These are phyloP conservation scores for Cylindroiulus punctatus DNA, from an alignment of 2,888 invertebrate genomes.

Conservation along the genomic window DNA sequence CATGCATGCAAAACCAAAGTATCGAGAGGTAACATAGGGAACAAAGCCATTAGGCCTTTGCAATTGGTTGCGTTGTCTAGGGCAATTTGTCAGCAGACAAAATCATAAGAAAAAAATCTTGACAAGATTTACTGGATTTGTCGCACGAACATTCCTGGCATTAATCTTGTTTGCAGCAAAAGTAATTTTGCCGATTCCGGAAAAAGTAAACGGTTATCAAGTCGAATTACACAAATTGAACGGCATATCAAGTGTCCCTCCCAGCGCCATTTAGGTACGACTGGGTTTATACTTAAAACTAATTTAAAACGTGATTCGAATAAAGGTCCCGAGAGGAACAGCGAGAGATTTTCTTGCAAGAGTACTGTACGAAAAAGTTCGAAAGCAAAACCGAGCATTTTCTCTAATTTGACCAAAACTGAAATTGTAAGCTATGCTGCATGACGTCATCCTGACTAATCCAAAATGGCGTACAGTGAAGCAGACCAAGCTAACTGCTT, in stretches of 20 bases:
- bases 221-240: constrained; percentile 1
- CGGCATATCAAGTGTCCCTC: background rate
- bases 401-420: too few species aligned
- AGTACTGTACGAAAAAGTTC: too few species aligned
- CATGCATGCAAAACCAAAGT: background rate
- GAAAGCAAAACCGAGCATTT: too few species aligned
- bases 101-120: background rate
- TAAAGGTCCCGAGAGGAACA: background rate
- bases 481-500: too few species aligned
- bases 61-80: background rate
- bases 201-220: constrained; percentile 8
- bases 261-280: background rate
- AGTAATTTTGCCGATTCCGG: background rate
- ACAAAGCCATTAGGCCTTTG: background rate
- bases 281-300: background rate
- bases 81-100: constrained; percentile 34
- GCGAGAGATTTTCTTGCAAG: background rate
- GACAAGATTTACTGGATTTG: constrained; percentile 11
- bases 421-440: too few species aligned
- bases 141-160: background rate
- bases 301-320: constrained; percentile 30
- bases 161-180: constrained; percentile 5
- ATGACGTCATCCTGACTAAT: too few species aligned
- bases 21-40: background rate
- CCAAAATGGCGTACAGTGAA: too few species aligned